Evolutionary conservation across 2,888 invertebrate genomes (phyloP).

Genomic region (Spilosoma lubricipeda): DNA sequence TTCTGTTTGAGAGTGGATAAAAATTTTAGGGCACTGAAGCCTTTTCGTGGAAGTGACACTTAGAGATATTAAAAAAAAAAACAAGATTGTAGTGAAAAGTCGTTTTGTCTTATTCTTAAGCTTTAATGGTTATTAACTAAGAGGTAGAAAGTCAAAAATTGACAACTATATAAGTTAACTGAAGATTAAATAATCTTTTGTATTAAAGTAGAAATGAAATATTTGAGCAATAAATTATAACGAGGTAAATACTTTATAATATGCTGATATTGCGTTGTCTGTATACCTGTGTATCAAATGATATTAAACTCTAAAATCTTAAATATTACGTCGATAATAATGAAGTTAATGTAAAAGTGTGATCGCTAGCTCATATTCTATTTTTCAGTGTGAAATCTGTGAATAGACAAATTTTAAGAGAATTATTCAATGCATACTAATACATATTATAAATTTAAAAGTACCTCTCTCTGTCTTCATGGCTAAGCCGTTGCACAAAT

Average conservation of each 20-base stretch:
- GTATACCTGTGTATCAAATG: background rate
- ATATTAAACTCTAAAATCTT: background rate
- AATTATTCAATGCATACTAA: background rate
- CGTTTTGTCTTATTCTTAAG: background rate
- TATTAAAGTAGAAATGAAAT: no score
- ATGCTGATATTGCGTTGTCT: no score
- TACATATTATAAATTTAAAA: background rate
- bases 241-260: no score
- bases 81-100: background rate
- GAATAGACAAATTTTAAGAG: background rate
- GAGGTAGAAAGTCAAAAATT: no score
- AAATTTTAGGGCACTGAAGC: background rate
- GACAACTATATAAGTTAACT: no score
- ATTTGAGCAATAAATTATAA: no score
- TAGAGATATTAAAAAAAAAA: background rate
- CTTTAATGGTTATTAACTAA: background rate
- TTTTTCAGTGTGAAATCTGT: background rate
- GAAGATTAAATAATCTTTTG: no score
- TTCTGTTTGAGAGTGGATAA: slow-evolving; percentile 10
- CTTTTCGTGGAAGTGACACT: slow-evolving; percentile 6
- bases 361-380: background rate
- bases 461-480: no score
- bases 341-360: background rate
- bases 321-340: background rate
- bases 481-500: no score